Conservation (phyloP, 2,113 vertebrate species). For the Eclectus roratus region DNA sequence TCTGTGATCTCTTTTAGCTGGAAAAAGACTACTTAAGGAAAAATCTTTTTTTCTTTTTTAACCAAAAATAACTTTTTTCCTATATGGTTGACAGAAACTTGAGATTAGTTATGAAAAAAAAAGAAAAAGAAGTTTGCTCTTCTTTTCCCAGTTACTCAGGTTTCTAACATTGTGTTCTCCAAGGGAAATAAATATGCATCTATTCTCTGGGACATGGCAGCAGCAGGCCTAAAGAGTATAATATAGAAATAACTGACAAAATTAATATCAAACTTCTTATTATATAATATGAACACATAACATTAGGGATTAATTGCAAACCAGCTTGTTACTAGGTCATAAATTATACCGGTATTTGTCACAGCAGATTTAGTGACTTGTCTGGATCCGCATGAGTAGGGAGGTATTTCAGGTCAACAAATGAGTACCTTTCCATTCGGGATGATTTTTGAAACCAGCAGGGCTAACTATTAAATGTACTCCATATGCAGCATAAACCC, state of each 20-base stretch:
- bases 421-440: neutral
- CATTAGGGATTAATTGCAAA: neutral
- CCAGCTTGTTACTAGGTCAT: neutral
- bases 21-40: neutral
- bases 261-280: neutral
- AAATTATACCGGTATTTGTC: neutral
- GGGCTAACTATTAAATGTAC: neutral
- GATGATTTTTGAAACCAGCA: neutral
- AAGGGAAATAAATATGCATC: neutral
- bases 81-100: neutral
- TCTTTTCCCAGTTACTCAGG: neutral
- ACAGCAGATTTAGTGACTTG: neutral
- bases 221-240: neutral
- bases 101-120: neutral
- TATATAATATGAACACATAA: neutral
- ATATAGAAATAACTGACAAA: neutral
- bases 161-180: neutral
- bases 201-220: neutral
- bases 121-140: neutral
- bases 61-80: neutral
- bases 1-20: neutral
- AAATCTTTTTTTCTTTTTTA: accelerated
- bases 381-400: neutral
- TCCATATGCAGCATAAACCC: neutral
- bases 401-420: neutral